Conservation (phyloP, 1,140 invertebrate genomes). For the Calephelis nemesis region DNA sequence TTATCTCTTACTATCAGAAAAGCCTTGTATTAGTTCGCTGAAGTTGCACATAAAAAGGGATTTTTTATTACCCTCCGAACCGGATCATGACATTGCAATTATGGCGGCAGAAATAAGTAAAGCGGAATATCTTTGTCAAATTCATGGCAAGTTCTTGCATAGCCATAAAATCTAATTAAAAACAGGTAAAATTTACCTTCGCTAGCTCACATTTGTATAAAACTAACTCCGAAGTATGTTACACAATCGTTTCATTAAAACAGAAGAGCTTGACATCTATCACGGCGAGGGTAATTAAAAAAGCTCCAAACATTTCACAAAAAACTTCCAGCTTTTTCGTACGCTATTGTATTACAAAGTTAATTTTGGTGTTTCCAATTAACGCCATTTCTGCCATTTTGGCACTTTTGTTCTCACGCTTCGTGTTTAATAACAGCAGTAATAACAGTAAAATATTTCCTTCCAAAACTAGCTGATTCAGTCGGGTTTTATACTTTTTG, state of each 20-base stretch:
- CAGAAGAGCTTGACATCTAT: slow-evolving; percentile 3
- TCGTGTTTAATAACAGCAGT: neutral
- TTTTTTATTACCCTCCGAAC: too few relatives aligned
- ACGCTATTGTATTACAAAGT: slow-evolving; percentile 18
- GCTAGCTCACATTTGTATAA: neutral
- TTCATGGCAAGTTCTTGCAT: too few relatives aligned
- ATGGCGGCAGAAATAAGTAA: too few relatives aligned
- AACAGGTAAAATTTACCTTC: neutral
- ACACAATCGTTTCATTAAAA: slow-evolving; percentile 15
- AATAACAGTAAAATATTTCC: neutral
- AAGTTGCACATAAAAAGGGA: too few relatives aligned
- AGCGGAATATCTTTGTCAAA: too few relatives aligned
- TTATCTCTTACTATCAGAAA: too few relatives aligned
- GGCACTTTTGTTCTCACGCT: slow-evolving; percentile 2
- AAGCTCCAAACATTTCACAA: slow-evolving; percentile 15
- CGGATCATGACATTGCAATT: too few relatives aligned
- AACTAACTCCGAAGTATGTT: neutral
- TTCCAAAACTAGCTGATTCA: neutral
- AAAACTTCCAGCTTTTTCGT: slow-evolving; percentile 10
- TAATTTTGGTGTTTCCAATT: slow-evolving; percentile 16
- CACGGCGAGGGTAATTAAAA: slow-evolving; percentile 2
- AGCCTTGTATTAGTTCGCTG: too few relatives aligned
- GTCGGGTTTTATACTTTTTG: too few relatives aligned
- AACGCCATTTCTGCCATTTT: slow-evolving; percentile 7
- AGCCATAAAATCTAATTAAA: too few relatives aligned